Evolutionary conservation across 2,113 vertebrate genomes (phyloP).

Genomic region (Amblyornis subalaris): DNA sequence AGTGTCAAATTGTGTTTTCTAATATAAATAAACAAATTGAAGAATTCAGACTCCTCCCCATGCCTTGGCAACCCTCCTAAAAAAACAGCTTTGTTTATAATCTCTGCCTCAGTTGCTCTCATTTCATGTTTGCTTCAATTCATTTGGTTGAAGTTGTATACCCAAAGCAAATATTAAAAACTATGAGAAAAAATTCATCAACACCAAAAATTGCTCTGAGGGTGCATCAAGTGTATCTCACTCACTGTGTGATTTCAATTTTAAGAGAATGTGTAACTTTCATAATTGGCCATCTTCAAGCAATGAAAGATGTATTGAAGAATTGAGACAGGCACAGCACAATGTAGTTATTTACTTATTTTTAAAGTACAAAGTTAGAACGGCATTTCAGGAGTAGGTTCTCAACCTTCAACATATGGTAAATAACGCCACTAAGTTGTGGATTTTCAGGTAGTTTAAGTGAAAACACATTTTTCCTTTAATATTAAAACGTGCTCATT

Average conservation of each 20-base stretch:
- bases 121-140: background rate
- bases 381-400: background rate
- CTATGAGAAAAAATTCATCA: background rate
- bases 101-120: background rate
- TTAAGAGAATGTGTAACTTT: background rate
- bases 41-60: background rate
- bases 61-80: background rate
- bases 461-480: conserved; percentile 35
- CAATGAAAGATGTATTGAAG: background rate
- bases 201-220: background rate
- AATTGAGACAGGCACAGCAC: background rate
- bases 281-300: background rate
- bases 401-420: background rate
- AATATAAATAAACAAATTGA: conserved; percentile 8
- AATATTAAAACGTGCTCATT: conserved; percentile 29
- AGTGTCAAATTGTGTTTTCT: background rate
- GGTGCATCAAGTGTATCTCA: background rate
- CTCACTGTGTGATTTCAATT: background rate
- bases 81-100: background rate
- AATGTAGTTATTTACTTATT: background rate
- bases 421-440: background rate
- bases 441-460: conserved; percentile 31
- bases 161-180: background rate
- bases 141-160: background rate
- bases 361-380: background rate